phyloP scores from a whole-genome alignment of 2,797 vertebrate genomes.

The Phoeniculus purpureus region DNA sequence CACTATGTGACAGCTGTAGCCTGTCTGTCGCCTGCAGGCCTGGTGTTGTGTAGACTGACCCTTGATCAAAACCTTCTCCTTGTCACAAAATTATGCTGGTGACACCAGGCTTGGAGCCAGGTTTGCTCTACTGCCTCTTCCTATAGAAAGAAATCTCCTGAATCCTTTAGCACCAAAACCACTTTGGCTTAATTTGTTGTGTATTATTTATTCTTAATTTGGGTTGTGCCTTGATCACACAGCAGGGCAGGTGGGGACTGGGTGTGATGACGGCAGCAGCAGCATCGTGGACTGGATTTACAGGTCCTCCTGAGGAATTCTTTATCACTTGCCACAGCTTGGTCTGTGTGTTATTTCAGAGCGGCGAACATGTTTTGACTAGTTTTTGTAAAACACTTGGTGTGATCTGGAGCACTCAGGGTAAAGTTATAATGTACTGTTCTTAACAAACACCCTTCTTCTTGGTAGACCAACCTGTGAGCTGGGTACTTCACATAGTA shows the following conservation, averaged over 20 bases:
- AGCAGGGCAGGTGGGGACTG: background rate
- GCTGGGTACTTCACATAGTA: background rate
- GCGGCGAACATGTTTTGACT: slow-evolving; percentile 25
- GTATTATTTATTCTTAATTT: background rate
- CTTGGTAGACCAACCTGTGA: background rate
- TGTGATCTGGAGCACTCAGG: background rate
- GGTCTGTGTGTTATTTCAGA: slow-evolving; percentile 25
- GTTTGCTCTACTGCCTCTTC: background rate
- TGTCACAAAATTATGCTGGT: background rate
- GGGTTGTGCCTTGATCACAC: background rate
- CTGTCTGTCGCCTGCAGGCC: background rate
- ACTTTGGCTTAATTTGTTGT: background rate
- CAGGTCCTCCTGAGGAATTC: background rate
- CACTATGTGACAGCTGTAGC: background rate
- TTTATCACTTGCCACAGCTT: background rate
- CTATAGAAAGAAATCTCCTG: background rate
- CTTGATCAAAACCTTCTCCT: background rate
- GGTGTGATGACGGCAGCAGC: background rate
- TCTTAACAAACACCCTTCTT: background rate
- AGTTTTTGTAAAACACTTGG: slow-evolving; percentile 16
- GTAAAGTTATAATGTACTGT: background rate
- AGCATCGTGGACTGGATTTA: background rate
- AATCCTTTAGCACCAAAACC: background rate
- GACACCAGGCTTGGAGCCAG: background rate
- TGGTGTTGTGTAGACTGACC: background rate